phyloP scores from a whole-genome alignment of 2,113 vertebrate species.

The Calyptommatus sinebrachiatus region DNA sequence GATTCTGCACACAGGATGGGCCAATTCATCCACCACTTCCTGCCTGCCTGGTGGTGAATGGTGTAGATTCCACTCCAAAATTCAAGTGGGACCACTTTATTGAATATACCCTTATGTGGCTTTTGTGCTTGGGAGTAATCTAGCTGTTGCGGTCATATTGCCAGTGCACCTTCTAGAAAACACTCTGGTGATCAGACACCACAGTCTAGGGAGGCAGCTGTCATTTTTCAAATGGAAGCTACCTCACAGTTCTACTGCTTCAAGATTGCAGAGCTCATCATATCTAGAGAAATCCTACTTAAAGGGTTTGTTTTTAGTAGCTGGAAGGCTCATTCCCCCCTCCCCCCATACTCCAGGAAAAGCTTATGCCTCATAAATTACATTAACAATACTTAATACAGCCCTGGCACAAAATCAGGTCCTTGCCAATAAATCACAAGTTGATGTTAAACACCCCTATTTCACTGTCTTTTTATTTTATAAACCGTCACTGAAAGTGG shows the following conservation, averaged over 20 bases:
- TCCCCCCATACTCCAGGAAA: not conserved
- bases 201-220: too few relatives aligned
- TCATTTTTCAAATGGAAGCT: not conserved
- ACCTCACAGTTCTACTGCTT: not conserved
- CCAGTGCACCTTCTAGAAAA: too few relatives aligned
- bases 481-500: constrained; percentile 2
- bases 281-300: not conserved
- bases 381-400: constrained; percentile 13
- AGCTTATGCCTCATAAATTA: not conserved
- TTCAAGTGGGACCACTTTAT: too few relatives aligned
- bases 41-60: too few relatives aligned
- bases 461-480: constrained; percentile 31
- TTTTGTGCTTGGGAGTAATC: too few relatives aligned
- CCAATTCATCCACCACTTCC: too few relatives aligned
- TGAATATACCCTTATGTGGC: too few relatives aligned
- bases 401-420: constrained; percentile 9
- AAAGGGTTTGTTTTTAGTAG: not conserved
- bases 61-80: too few relatives aligned
- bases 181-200: too few relatives aligned
- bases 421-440: not conserved
- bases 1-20: too few relatives aligned
- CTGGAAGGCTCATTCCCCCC: not conserved
- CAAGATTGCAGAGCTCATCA: too few relatives aligned
- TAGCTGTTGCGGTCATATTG: too few relatives aligned
- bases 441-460: not conserved